Percentiles rank a stretch among this genome's conserved stretches.
These are phyloP conservation scores for Mixornis gularis DNA, from an alignment of 2,113 vertebrate genomes.

Conservation along the genomic window DNA sequence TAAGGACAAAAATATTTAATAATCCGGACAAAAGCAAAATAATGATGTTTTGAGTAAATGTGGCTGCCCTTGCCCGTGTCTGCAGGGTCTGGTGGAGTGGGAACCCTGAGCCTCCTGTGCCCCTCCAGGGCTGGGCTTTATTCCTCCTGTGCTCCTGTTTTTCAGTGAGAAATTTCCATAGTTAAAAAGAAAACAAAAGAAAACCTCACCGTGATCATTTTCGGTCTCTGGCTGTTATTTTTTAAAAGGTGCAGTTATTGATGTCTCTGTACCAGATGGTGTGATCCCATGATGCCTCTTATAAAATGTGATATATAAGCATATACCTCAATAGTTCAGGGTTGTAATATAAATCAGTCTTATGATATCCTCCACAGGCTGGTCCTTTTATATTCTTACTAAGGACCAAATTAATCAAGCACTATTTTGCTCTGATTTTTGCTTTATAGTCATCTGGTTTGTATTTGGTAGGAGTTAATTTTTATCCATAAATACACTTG, in stretches of 20 bases:
- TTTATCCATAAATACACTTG: neutral
- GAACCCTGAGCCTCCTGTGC: fast-evolving
- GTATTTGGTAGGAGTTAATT: neutral
- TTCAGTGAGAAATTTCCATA: neutral
- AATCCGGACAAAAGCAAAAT: neutral
- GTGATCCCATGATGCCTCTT: slow-evolving; percentile 51
- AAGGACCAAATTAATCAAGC: slow-evolving; percentile 62
- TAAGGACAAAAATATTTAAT: neutral
- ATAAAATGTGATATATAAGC: slow-evolving; percentile 65
- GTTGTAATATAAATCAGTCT: slow-evolving; percentile 54
- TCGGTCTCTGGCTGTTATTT: slow-evolving; percentile 9
- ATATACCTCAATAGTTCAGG: slow-evolving; percentile 60
- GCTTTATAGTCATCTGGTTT: neutral
- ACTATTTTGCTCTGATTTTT: slow-evolving; percentile 28
- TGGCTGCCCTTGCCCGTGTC: neutral
- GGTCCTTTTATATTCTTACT: slow-evolving; percentile 51
- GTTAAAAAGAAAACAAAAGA: neutral
- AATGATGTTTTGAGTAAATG: neutral
- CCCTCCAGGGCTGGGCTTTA: neutral
- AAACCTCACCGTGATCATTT: neutral
- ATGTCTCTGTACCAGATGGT: slow-evolving; percentile 60
- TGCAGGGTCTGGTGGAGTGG: neutral
- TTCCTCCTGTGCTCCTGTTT: neutral
- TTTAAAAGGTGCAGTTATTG: slow-evolving; percentile 54
- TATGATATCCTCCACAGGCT: slow-evolving; percentile 23